Percentiles rank a stretch among this genome's conserved stretches.
Evolutionary conservation across 2,888 invertebrate species (phyloP).

Genomic region (Tachina grossa): DNA sequence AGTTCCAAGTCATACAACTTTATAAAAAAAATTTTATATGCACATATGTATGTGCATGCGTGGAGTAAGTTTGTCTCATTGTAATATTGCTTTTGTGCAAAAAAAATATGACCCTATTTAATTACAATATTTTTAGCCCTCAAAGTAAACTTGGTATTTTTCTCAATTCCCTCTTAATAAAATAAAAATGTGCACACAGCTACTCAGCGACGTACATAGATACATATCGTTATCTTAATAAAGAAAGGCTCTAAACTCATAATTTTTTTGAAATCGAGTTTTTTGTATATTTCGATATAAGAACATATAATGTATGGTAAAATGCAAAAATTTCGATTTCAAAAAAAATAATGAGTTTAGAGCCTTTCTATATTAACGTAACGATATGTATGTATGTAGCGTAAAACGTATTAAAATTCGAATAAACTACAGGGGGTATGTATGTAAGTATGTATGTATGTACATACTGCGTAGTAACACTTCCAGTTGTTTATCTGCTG

Average conservation of each 20-base stretch:
- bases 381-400: neutral
- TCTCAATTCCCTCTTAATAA: conserved; percentile 34
- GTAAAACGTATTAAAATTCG: conserved; percentile 8
- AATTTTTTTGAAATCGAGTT: no score
- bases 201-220: neutral
- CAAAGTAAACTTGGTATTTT: conserved; percentile 7
- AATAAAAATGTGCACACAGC: conserved; percentile 36
- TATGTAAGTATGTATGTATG: neutral
- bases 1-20: no score
- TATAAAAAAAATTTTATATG: no score
- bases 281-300: no score
- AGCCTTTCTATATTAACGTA: no score
- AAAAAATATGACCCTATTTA: conserved; percentile 2
- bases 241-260: no score
- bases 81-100: no score
- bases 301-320: no score
- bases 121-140: conserved; percentile 24
- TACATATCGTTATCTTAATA: neutral
- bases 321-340: no score
- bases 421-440: neutral
- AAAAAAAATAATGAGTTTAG: no score
- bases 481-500: conserved; percentile 56
- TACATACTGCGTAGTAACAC: conserved; percentile 34
- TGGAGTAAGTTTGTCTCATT: no score
- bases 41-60: no score